These are phyloP conservation scores for Diarsia dahlii DNA, from an alignment of 2,888 invertebrate genomes.

Conservation along the genomic window DNA sequence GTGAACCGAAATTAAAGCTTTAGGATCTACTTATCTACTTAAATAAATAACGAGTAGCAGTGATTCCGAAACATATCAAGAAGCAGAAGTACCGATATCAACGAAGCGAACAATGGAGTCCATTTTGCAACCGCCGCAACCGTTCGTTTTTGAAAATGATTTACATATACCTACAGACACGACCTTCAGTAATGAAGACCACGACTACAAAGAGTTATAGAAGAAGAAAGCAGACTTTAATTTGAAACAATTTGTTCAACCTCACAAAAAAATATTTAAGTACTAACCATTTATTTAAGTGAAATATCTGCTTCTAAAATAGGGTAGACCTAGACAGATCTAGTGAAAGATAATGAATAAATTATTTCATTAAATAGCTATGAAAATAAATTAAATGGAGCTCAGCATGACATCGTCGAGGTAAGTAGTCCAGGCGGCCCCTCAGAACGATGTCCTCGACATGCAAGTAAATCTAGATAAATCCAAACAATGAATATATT, in stretches of 20 bases:
- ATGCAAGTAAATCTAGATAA: conserved; percentile 65
- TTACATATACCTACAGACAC: too few relatives aligned
- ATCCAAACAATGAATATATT: conserved; percentile 68
- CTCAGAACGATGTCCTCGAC: conserved; percentile 52
- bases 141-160: too few relatives aligned
- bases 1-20: too few relatives aligned
- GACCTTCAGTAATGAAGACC: too few relatives aligned
- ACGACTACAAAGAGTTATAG: too few relatives aligned
- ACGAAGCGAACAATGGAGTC: too few relatives aligned
- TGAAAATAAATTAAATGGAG: conserved; percentile 36
- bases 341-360: conserved; percentile 8
- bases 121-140: too few relatives aligned
- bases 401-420: conserved; percentile 23
- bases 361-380: conserved; percentile 13
- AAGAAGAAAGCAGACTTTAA: conserved; percentile 1
- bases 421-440: conserved; percentile 36
- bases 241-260: conserved; percentile 1
- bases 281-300: conserved; percentile 2
- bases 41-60: too few relatives aligned
- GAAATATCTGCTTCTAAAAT: conserved; percentile 16
- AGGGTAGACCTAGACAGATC: conserved; percentile 5
- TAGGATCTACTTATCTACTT: too few relatives aligned
- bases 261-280: conserved; percentile 1
- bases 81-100: too few relatives aligned
- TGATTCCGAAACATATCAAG: too few relatives aligned